phyloP scores from a whole-genome alignment of 2,113 vertebrate species.

The Carassius auratus region DNA sequence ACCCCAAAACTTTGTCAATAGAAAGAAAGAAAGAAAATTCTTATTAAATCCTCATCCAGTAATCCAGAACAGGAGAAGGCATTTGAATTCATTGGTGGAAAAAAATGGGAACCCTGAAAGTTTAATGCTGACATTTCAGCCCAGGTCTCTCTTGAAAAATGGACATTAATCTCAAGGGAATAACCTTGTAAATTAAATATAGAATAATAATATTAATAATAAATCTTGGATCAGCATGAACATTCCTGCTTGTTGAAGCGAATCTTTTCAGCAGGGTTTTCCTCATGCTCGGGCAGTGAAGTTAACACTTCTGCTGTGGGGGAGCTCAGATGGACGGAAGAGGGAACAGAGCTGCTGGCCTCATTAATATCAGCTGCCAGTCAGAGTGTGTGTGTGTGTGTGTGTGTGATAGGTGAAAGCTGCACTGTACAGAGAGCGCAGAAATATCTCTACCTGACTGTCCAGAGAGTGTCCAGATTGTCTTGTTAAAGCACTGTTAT shows the following conservation, averaged over 20 bases:
- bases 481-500: background rate
- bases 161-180: background rate
- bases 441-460: background rate
- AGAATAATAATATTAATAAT: background rate
- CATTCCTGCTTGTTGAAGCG: background rate
- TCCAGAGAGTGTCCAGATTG: background rate
- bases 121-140: background rate
- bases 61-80: background rate
- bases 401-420: background rate
- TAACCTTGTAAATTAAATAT: background rate
- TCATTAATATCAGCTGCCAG: slow-evolving; percentile 4
- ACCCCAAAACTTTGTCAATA: background rate
- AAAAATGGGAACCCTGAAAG: background rate
- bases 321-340: background rate
- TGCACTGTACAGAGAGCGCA: background rate
- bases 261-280: background rate
- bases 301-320: background rate
- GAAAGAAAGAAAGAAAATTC: background rate
- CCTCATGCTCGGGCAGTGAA: background rate
- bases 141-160: background rate
- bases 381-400: background rate
- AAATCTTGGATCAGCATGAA: background rate
- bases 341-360: background rate
- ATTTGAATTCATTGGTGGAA: background rate
- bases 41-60: background rate